Evolutionary conservation across 2,888 invertebrate genomes (phyloP).

Genomic region (Galerucella pusilla): DNA sequence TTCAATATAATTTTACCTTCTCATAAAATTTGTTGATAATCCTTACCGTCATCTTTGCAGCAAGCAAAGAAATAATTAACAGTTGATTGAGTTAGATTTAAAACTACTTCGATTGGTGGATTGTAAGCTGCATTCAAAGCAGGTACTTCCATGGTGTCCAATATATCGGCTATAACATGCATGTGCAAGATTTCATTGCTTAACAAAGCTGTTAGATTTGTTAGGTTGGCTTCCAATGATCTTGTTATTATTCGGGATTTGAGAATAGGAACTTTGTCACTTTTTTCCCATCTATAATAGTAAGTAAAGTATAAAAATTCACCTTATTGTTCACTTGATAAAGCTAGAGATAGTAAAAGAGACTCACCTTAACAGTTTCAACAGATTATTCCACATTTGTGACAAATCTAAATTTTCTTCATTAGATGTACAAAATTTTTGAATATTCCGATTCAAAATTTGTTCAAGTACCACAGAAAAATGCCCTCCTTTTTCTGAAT

Average conservation of each 20-base stretch:
- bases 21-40: constrained; percentile 26
- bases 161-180: constrained; percentile 71
- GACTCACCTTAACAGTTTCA: constrained; percentile 56
- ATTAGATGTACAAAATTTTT: constrained; percentile 51
- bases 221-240: constrained; percentile 66
- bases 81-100: constrained; percentile 77
- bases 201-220: constrained; percentile 64
- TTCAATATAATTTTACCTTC: constrained; percentile 34
- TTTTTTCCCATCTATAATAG: constrained; percentile 74
- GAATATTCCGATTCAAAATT: constrained; percentile 57
- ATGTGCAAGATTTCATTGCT: constrained; percentile 61
- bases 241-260: constrained; percentile 64
- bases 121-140: constrained; percentile 64
- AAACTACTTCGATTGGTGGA: constrained; percentile 73
- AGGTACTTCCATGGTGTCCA: constrained; percentile 75
- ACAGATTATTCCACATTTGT: constrained; percentile 62
- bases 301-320: not conserved
- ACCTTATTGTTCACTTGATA: not conserved
- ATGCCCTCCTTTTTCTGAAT: constrained; percentile 65
- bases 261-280: constrained; percentile 62
- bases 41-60: constrained; percentile 73
- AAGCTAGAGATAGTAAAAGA: not conserved
- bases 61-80: constrained; percentile 83
- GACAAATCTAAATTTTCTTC: constrained; percentile 55
- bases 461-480: constrained; percentile 62